Conservation (phyloP, 2,797 vertebrate genomes). For the Margarornis squamiger region DNA sequence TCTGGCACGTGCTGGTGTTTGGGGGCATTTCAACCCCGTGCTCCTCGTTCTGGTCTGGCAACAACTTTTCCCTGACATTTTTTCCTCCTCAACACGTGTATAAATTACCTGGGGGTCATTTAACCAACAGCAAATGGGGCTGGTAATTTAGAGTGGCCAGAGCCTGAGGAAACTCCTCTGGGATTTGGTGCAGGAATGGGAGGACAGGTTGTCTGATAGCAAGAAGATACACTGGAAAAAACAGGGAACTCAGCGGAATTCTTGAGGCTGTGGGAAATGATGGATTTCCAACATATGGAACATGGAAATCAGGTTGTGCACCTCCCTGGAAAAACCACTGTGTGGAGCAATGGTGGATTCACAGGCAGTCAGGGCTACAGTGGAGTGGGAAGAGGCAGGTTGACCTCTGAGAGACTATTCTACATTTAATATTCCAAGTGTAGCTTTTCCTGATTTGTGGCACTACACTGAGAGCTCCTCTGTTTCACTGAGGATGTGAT, state of each 20-base stretch:
- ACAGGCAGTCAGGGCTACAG: not conserved
- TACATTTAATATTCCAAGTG: not conserved
- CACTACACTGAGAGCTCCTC: not conserved
- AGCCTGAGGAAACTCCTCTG: not conserved
- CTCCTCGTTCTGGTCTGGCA: not conserved
- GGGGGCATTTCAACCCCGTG: not conserved
- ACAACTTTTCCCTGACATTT: not conserved
- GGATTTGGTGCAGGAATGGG: not conserved
- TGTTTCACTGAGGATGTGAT: not conserved
- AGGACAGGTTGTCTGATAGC: not conserved
- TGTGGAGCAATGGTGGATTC: not conserved
- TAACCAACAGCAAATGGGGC: not conserved
- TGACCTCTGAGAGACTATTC: not conserved
- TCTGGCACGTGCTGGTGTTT: fast-evolving
- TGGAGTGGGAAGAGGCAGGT: not conserved
- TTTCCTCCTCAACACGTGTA: not conserved
- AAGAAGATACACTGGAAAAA: not conserved
- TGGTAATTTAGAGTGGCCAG: not conserved
- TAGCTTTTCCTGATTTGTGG: not conserved
- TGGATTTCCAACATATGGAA: not conserved
- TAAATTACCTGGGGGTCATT: not conserved
- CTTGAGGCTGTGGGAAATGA: not conserved
- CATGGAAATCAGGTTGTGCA: not conserved
- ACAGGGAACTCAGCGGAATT: not conserved
- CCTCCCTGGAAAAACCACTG: not conserved